Conservation (phyloP, 2,797 vertebrate species). For the Gastrophryne carolinensis region DNA sequence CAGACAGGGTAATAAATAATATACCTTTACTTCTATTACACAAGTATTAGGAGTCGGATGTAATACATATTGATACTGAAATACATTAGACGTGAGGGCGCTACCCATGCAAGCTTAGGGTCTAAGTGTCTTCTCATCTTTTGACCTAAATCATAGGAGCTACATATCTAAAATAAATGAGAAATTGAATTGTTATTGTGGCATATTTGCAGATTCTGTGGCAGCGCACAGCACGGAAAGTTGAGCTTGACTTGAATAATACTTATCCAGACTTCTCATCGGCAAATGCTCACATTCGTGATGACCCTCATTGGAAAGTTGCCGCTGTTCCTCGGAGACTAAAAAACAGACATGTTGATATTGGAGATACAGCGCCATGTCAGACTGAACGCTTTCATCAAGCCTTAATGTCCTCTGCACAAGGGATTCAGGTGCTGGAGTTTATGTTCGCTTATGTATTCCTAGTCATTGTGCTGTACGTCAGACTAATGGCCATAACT, state of each 20-base stretch:
- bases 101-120: too few relatives aligned
- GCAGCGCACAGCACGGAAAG: constrained; percentile 68
- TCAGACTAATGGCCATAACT: too few relatives aligned
- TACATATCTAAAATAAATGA: too few relatives aligned
- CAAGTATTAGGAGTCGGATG: too few relatives aligned
- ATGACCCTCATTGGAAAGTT: constrained; percentile 70
- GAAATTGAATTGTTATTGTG: not conserved
- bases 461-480: too few relatives aligned
- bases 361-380: constrained; percentile 75
- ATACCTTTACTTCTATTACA: too few relatives aligned
- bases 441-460: too few relatives aligned
- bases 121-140: too few relatives aligned
- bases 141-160: too few relatives aligned
- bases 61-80: too few relatives aligned
- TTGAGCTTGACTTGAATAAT: constrained; percentile 68
- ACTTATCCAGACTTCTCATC: constrained; percentile 68
- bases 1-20: too few relatives aligned
- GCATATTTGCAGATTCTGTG: constrained; percentile 63
- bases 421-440: constrained; percentile 71
- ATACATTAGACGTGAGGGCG: too few relatives aligned
- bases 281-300: constrained; percentile 62
- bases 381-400: constrained; percentile 67
- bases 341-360: constrained; percentile 73
- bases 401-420: constrained; percentile 70
- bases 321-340: constrained; percentile 68